These are phyloP conservation scores for Patiria miniata DNA, from an alignment of 35 echinoderm and acorn worm genomes.

Conservation along the genomic window DNA sequence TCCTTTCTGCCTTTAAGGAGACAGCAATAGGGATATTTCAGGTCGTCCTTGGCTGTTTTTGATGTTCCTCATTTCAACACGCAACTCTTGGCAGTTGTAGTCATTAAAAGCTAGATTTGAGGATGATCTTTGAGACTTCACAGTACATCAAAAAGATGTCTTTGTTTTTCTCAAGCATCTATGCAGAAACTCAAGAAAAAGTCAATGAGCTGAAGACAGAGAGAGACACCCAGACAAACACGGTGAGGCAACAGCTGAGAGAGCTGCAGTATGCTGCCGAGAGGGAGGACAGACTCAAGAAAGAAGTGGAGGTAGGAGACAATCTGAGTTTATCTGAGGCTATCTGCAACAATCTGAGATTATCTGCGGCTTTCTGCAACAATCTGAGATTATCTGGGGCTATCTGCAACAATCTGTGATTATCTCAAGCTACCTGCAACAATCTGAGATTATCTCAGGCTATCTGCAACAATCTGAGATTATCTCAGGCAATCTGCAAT, in stretches of 20 bases:
- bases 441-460: too few species aligned
- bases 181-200: constrained; percentile 87
- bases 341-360: neutral
- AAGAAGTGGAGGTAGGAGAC: constrained; percentile 81
- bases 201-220: constrained; percentile 74
- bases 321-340: neutral
- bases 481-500: too few species aligned
- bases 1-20: neutral
- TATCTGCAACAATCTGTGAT: neutral
- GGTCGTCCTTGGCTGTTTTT: too few species aligned
- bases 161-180: constrained; percentile 38
- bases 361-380: too few species aligned
- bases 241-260: constrained; percentile 83
- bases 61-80: too few species aligned
- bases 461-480: neutral
- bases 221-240: constrained; percentile 93
- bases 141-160: too few species aligned
- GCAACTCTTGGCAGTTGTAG: too few species aligned
- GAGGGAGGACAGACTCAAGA: constrained; percentile 82
- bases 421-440: neutral
- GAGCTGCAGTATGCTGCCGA: constrained; percentile 84
- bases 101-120: too few species aligned
- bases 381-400: too few species aligned
- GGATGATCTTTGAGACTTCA: too few species aligned
- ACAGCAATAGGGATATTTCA: neutral